Conservation (phyloP, 2,888 invertebrate species). For the Steromphala cineraria region DNA sequence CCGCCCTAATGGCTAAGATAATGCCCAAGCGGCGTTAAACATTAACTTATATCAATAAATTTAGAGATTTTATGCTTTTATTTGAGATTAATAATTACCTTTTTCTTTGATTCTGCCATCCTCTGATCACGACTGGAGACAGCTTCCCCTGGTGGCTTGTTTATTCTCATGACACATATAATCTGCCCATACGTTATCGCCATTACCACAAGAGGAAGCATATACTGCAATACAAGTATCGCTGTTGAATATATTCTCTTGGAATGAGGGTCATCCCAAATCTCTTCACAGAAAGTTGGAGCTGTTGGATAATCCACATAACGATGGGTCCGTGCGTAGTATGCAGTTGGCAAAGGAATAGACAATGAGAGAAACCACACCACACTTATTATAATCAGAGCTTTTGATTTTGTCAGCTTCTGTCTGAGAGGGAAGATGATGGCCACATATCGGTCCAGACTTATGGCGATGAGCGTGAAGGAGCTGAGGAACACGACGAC, state of each 20-base stretch:
- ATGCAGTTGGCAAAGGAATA: constrained; percentile 87
- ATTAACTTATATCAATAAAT: too few relatives aligned
- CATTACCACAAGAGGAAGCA: constrained; percentile 88
- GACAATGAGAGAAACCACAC: constrained; percentile 87
- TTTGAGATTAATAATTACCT: constrained; percentile 79
- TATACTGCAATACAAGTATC: constrained; percentile 88
- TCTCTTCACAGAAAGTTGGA: constrained; percentile 53
- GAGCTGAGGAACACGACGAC: constrained; percentile 83
- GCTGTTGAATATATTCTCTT: constrained; percentile 83
- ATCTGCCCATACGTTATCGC: constrained; percentile 91
- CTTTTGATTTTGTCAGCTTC: constrained; percentile 84
- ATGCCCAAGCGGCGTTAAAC: too few relatives aligned
- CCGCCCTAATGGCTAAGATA: too few relatives aligned
- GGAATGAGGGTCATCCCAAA: constrained; percentile 49
- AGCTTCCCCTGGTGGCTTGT: constrained; percentile 90
- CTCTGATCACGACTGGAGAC: constrained; percentile 88
- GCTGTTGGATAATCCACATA: constrained; percentile 51
- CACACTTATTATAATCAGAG: constrained; percentile 82
- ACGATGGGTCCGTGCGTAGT: constrained; percentile 80
- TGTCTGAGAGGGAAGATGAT: constrained; percentile 92
- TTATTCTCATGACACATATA: constrained; percentile 91
- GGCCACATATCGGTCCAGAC: constrained; percentile 91
- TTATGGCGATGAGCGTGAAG: constrained; percentile 92
- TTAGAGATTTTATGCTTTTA: not conserved
- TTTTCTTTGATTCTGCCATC: constrained; percentile 90